These are phyloP conservation scores for Pygathrix nemaeus DNA, from an alignment of 2,113 vertebrate species.

Conservation along the genomic window DNA sequence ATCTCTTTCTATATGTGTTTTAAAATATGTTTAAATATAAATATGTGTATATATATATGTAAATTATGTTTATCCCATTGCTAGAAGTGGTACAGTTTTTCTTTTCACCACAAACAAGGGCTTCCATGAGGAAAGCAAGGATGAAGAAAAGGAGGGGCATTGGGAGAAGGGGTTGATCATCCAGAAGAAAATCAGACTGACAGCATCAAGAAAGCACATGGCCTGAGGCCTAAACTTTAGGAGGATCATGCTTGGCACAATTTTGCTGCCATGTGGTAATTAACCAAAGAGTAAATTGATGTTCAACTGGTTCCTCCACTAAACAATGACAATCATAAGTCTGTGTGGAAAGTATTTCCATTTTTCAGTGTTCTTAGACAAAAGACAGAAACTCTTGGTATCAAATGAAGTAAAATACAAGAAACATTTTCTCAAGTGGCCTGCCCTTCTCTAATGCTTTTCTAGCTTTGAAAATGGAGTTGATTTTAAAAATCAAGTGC, in stretches of 20 bases:
- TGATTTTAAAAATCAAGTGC: background rate
- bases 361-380: background rate
- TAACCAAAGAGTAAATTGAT: slow-evolving; percentile 34
- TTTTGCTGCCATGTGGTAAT: background rate
- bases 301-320: background rate
- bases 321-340: background rate
- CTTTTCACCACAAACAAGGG: background rate
- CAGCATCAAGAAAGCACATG: background rate
- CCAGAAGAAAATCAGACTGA: background rate
- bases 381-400: background rate
- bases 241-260: background rate
- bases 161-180: no score
- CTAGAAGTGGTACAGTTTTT: background rate
- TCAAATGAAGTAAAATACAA: slow-evolving; percentile 41
- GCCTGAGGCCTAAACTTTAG: background rate
- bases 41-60: background rate
- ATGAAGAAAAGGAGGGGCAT: no score
- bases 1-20: background rate
- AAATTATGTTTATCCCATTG: background rate
- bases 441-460: slow-evolving; percentile 25
- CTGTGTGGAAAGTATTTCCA: background rate
- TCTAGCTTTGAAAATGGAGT: slow-evolving; percentile 42
- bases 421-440: slow-evolving; percentile 47
- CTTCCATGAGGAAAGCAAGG: background rate
- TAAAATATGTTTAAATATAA: background rate